phyloP scores from a whole-genome alignment of 2,888 invertebrate species.

The Pherbina coryleti region DNA sequence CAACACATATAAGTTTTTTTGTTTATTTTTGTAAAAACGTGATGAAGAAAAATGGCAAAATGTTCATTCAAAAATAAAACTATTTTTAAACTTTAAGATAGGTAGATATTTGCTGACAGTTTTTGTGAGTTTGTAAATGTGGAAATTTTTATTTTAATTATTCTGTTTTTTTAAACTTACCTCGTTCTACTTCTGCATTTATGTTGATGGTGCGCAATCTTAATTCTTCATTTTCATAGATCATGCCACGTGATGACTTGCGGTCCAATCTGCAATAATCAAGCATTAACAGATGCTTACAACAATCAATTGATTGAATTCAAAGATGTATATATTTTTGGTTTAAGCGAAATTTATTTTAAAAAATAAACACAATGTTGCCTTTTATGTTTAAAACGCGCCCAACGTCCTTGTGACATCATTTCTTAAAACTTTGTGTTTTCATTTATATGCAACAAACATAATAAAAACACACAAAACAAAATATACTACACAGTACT shows the following conservation, averaged over 20 bases:
- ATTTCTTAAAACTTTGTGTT: slow-evolving; percentile 38
- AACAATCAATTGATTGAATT: not conserved
- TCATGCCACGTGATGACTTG: slow-evolving; percentile 92
- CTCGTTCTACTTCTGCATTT: slow-evolving; percentile 92
- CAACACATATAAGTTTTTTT: too few species aligned
- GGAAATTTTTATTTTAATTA: not conserved
- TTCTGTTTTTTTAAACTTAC: slow-evolving; percentile 69
- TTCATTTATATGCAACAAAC: not conserved
- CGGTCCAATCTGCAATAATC: slow-evolving; percentile 79
- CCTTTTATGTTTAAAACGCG: slow-evolving; percentile 55
- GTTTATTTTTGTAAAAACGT: too few species aligned
- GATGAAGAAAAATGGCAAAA: too few species aligned
- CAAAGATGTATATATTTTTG: not conserved
- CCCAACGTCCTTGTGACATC: slow-evolving; percentile 56
- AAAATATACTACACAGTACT: not conserved
- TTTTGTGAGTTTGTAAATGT: not conserved
- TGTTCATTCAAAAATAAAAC: too few species aligned
- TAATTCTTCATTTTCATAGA: slow-evolving; percentile 93
- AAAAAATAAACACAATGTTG: slow-evolving; percentile 41
- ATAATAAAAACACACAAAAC: not conserved
- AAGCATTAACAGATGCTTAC: not conserved
- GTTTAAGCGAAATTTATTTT: not conserved
- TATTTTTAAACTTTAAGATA: not conserved
- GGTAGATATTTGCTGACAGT: not conserved
- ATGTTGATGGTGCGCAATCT: slow-evolving; percentile 90